phyloP scores from a whole-genome alignment of 2,797 vertebrate genomes.

The Anguilla anguilla region DNA sequence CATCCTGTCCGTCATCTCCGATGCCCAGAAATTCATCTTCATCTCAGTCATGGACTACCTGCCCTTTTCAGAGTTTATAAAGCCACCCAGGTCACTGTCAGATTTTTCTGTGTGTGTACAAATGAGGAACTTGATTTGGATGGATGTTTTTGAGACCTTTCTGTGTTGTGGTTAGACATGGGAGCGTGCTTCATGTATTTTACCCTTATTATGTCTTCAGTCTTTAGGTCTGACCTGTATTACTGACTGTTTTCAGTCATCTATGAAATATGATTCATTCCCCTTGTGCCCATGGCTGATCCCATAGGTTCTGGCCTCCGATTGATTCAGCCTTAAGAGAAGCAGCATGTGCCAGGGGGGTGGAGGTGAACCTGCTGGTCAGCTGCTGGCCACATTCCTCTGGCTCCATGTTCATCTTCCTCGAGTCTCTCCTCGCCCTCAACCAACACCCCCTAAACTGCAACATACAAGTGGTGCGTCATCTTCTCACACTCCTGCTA shows the following conservation, averaged over 20 bases:
- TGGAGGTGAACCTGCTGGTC: conserved; percentile 70
- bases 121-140: neutral
- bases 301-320: conserved; percentile 72
- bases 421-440: conserved; percentile 75
- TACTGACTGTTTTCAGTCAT: neutral
- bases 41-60: conserved; percentile 81
- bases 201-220: neutral
- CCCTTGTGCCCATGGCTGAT: neutral
- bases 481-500: neutral
- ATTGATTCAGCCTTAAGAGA: conserved; percentile 70
- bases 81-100: conserved; percentile 65
- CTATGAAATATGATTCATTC: neutral
- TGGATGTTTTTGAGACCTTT: neutral
- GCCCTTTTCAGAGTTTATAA: conserved; percentile 67
- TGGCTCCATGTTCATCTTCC: conserved; percentile 72
- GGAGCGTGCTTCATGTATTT: neutral
- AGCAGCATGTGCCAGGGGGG: conserved; percentile 64
- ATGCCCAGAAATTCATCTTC: conserved; percentile 69
- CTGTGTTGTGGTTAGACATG: neutral
- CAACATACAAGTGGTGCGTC: conserved; percentile 65
- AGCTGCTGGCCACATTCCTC: conserved; percentile 78
- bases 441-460: conserved; percentile 63
- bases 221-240: neutral
- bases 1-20: conserved; percentile 73
- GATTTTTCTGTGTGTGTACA: neutral